Percentiles rank a stretch among this genome's conserved stretches.
Conservation (phyloP, 1,140 invertebrate genomes). For the Drosophila teissieri region DNA sequence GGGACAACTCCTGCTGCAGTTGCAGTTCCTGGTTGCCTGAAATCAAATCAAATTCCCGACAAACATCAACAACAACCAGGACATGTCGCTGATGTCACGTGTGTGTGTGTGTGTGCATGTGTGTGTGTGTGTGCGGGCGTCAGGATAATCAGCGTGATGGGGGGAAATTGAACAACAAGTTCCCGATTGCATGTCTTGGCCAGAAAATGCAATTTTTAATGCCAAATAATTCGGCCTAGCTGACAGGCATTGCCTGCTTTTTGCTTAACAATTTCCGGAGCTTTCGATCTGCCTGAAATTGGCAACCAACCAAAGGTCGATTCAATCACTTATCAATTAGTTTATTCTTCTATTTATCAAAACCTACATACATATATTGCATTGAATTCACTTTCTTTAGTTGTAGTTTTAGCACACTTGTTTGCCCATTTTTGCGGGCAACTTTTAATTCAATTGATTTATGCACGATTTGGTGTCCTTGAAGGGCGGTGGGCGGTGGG, state of each 20-base stretch:
- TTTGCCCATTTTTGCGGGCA: neutral
- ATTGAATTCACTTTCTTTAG: neutral
- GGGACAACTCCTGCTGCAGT: constrained; percentile 36
- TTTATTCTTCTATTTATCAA: too few species aligned
- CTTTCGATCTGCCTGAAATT: neutral
- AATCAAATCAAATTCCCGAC: constrained; percentile 76
- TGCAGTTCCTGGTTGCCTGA: constrained; percentile 34
- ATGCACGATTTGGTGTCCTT: constrained; percentile 46
- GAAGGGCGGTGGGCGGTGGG: constrained; percentile 6
- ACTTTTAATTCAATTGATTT: constrained; percentile 8
- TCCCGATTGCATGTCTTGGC: constrained; percentile 47
- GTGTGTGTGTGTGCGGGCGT: constrained; percentile 9
- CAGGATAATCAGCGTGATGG: constrained; percentile 42
- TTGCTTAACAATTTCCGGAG: constrained; percentile 9
- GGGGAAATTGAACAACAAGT: constrained; percentile 43
- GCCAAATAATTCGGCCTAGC: constrained; percentile 18
- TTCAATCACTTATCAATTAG: neutral
- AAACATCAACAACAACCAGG: constrained; percentile 57
- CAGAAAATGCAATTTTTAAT: constrained; percentile 56
- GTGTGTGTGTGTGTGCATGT: constrained; percentile 1
- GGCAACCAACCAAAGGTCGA: too few species aligned
- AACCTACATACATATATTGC: too few species aligned
- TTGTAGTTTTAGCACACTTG: too few species aligned
- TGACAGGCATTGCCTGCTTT: constrained; percentile 18
- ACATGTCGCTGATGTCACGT: constrained; percentile 28